Base-by-base conservation (phyloP, 2,888 invertebrate species). In the Phragmatobia fuliginosa region DNA sequence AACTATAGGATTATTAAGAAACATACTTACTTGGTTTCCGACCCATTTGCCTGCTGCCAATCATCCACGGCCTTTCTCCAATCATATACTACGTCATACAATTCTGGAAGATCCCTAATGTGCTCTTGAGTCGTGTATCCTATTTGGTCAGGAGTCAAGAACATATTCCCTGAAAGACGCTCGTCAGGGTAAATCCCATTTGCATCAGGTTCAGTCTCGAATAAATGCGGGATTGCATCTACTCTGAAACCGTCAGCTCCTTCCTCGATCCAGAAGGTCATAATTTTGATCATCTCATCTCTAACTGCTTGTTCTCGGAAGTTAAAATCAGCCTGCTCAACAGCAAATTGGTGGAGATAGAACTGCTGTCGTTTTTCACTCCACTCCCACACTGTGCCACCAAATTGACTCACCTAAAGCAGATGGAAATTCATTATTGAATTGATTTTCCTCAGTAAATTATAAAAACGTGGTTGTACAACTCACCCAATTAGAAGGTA, bases 161-260 rank as follows among this genome's bases (percentile, higher is more conserved):
- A 88, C 58, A 85, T 83, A 76, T 90, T 85, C 0, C 93, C 95
- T 68, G 91, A 93, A 0, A 92, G 49, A 0, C 96, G 95, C 66
- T 96, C 96, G 74, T 96, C 93, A 2, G 92, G 92, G 63, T 94
- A 94, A 14, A 81, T 73, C 0, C 84, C 90, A 62, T 90, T 86
- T 62, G 85, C 85, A 31, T 87, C 87, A 25, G 93, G 93, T 64
- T 85, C 83, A 1, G 95, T 91, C 83, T 96, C 96, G 25, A 93
- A 94, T 14, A 96, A 85, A 82, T 96, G 95, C 0, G 96, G 96
- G 0, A 96, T 92, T 0, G 96, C 96, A 81, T 97, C 96, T 1
- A 97, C 92, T 59, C 97, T 96, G 86, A 98, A 97, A 0, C 98
- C 98, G 76, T 97, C 97, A 0, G 97, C 96, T 0, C 97, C 98